Base-by-base conservation (phyloP, 2,113 vertebrate species). In the Jacana jacana region DNA sequence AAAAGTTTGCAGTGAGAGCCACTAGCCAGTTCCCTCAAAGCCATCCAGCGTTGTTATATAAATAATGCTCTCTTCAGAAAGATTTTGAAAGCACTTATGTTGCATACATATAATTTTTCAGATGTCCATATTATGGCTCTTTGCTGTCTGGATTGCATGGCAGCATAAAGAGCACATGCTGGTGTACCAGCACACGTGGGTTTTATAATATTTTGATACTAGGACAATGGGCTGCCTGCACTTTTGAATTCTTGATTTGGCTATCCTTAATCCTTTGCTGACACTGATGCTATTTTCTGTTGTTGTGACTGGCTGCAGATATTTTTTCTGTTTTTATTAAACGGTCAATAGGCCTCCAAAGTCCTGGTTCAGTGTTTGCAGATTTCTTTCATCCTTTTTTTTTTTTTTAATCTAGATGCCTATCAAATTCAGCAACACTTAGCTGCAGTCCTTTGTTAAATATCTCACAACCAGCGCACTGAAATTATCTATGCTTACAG, bases 361-460 rank as follows among this genome's bases (percentile, higher is more conserved):
- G 80, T 77, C 80, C 77, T 71, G 33, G 35, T 75, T 93, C 73
- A 78, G 76, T 84, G 92, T 94, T 93, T 87, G 90, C 88, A 94
- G 77, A 88, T 97, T 93, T 94, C 86, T 96, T 92, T 96, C 44
- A 92, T 81, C 22, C 60, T 15, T 31, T 28, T 40, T 75, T 78
- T 54, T 54, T 76, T 86, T 77, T 46, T 19, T 30, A 23, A 94
- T 88, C 80, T 90, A 89, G 82, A 91, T 96, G 90, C 91, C 88
- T 92, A 72, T 95, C 92, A 95, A 84, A 93, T 96, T 91, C 82
- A 94, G 69, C 82, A 83, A 92, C 0, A 61, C 92, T 81, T 94
- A 92, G 90, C 91, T 93, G 88, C 91, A 91, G 93, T 88, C 88
- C 93, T 96, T 97, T 97, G 93, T 97, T 96, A 77, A 68, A 3